Percentiles rank a stretch among this genome's conserved stretches.
Evolutionary conservation across 2,113 vertebrate species (phyloP).

Genomic region (Columba janthina): DNA sequence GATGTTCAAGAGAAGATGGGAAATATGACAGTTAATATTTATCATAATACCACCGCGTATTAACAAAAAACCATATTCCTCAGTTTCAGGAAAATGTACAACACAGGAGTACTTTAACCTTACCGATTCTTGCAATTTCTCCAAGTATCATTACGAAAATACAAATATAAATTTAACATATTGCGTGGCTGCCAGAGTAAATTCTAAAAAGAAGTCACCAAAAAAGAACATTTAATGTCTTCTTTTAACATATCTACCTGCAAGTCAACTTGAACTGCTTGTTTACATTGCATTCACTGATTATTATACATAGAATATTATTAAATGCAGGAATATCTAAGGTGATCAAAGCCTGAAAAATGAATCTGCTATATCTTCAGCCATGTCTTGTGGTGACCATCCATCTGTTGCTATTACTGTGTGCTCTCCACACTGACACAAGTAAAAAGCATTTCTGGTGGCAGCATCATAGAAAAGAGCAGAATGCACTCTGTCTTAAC

Average conservation of each 20-base stretch:
- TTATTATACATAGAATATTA: not conserved
- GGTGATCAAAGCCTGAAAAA: not conserved
- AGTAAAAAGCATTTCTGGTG: not conserved
- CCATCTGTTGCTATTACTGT: not conserved
- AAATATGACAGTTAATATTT: slow-evolving; percentile 23
- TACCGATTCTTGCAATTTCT: not conserved
- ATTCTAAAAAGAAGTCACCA: not conserved
- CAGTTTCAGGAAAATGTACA: not conserved
- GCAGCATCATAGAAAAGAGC: not conserved
- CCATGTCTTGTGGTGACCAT: not conserved
- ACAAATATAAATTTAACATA: not conserved
- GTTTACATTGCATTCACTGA: not conserved
- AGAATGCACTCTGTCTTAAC: not conserved
- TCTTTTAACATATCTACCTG: not conserved
- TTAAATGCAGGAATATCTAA: not conserved
- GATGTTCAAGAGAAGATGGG: not conserved
- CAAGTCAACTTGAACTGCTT: not conserved
- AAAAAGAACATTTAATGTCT: not conserved
- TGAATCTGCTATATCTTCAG: not conserved
- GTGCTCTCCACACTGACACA: too few relatives aligned
- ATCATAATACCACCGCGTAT: not conserved
- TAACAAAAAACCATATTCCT: not conserved
- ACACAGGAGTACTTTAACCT: not conserved
- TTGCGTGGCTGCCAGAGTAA: not conserved
- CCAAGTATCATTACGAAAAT: not conserved